phyloP scores from a whole-genome alignment of 1,140 invertebrate genomes.

The Drosophila bocki region DNA sequence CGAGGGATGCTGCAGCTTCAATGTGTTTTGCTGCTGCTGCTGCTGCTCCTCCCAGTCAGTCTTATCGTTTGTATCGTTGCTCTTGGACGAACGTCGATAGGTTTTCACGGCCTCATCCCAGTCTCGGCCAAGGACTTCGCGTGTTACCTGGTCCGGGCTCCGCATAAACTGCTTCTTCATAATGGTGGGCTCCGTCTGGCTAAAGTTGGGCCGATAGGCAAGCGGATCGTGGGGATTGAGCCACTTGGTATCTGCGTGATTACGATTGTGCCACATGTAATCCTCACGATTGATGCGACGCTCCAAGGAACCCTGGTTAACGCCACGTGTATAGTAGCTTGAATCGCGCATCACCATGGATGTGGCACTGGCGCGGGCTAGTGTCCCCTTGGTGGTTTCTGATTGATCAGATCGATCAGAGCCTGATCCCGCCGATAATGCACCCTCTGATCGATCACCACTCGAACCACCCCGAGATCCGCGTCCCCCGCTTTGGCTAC shows the following conservation, averaged over 20 bases:
- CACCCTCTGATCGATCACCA: neutral
- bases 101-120: constrained; percentile 44
- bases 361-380: constrained; percentile 11
- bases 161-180: constrained; percentile 64
- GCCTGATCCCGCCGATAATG: neutral
- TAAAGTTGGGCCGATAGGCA: constrained; percentile 56
- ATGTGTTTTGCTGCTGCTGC: neutral
- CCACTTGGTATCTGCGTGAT: constrained; percentile 47
- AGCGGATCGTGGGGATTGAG: constrained; percentile 34
- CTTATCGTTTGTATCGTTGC: no score
- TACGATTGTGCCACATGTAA: constrained; percentile 59
- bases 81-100: neutral
- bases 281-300: constrained; percentile 48
- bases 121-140: constrained; percentile 48
- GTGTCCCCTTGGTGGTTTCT: neutral
- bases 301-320: neutral
- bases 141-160: constrained; percentile 58
- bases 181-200: constrained; percentile 36
- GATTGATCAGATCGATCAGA: neutral
- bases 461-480: neutral
- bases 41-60: neutral
- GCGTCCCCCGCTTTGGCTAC: neutral
- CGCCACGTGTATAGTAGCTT: neutral
- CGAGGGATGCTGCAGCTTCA: neutral
- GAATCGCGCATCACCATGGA: constrained; percentile 7